Conservation (phyloP, 2,888 invertebrate genomes). For the Eulithis testata region DNA sequence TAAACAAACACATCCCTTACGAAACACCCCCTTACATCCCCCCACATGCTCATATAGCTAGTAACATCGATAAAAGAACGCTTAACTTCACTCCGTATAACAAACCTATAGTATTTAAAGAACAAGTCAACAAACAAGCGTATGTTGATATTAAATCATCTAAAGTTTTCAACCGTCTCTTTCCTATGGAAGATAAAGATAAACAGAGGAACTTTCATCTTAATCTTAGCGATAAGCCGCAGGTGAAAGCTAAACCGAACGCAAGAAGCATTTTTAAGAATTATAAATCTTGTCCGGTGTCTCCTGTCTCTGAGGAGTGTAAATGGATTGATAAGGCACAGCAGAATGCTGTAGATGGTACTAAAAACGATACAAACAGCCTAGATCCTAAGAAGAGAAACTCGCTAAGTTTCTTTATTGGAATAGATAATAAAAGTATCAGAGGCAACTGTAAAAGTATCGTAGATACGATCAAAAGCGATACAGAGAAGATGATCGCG, state of each 20-base stretch:
- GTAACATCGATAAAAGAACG: conserved; percentile 53
- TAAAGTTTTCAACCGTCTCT: conserved; percentile 77
- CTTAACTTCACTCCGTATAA: conserved; percentile 57
- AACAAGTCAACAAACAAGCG: conserved; percentile 64
- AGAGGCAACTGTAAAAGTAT: conserved; percentile 82
- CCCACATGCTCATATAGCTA: conserved; percentile 69
- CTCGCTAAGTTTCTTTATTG: conserved; percentile 87
- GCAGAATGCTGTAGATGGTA: conserved; percentile 51
- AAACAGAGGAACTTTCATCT: conserved; percentile 75
- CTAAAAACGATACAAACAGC: conserved; percentile 62
- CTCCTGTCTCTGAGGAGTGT: conserved; percentile 92
- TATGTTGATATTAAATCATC: conserved; percentile 76
- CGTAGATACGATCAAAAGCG: conserved; percentile 85
- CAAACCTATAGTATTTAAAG: conserved; percentile 69
- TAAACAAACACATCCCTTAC: conserved; percentile 74
- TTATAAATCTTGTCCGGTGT: conserved; percentile 92
- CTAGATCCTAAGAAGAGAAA: conserved; percentile 82
- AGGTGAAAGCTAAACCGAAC: conserved; percentile 67
- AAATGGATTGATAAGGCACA: conserved; percentile 84
- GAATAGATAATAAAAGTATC: conserved; percentile 79
- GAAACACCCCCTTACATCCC: conserved; percentile 72
- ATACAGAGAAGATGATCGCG: conserved; percentile 87
- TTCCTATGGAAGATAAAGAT: conserved; percentile 62
- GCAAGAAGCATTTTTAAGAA: conserved; percentile 85
- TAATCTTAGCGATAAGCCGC: conserved; percentile 70